Percentiles rank a stretch among this genome's conserved stretches.
phyloP scores from a whole-genome alignment of 2,797 vertebrate genomes.

The Kryptolebias ocellatus region DNA sequence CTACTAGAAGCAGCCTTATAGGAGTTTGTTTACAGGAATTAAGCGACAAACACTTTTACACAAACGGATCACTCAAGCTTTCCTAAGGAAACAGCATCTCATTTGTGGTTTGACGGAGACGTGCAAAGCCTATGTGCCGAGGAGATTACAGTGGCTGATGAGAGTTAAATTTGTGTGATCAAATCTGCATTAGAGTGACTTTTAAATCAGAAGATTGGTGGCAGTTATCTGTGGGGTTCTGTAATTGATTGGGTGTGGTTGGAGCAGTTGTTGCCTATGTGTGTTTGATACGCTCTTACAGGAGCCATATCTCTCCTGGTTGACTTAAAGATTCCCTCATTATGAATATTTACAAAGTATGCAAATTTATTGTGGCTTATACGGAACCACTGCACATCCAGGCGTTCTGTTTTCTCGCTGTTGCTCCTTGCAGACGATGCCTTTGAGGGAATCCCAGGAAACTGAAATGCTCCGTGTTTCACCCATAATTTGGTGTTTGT shows the following conservation, averaged over 20 bases:
- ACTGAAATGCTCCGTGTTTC: slow-evolving; percentile 46
- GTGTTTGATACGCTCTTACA: slow-evolving; percentile 39
- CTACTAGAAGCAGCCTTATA: neutral
- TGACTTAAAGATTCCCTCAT: slow-evolving; percentile 46
- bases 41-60: neutral
- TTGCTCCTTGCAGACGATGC: slow-evolving; percentile 43
- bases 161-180: slow-evolving; percentile 58
- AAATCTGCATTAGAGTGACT: slow-evolving; percentile 68
- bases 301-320: slow-evolving; percentile 31
- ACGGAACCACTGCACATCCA: slow-evolving; percentile 40
- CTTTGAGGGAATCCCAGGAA: slow-evolving; percentile 66
- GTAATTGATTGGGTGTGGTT: slow-evolving; percentile 49
- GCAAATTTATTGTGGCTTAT: slow-evolving; percentile 47
- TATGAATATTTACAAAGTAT: slow-evolving; percentile 72
- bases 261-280: slow-evolving; percentile 33
- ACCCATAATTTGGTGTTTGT: slow-evolving; percentile 42
- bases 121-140: neutral
- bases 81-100: slow-evolving; percentile 14
- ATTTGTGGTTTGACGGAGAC: slow-evolving; percentile 10
- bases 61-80: neutral
- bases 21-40: neutral
- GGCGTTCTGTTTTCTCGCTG: slow-evolving; percentile 36
- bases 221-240: slow-evolving; percentile 29
- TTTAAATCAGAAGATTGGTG: slow-evolving; percentile 52
- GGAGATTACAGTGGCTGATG: slow-evolving; percentile 64